A percentile compares a stretch with the other conserved stretches of the same genome.
These are phyloP conservation scores for Idaea biselata DNA, from an alignment of 2,888 invertebrate genomes.

Conservation along the genomic window DNA sequence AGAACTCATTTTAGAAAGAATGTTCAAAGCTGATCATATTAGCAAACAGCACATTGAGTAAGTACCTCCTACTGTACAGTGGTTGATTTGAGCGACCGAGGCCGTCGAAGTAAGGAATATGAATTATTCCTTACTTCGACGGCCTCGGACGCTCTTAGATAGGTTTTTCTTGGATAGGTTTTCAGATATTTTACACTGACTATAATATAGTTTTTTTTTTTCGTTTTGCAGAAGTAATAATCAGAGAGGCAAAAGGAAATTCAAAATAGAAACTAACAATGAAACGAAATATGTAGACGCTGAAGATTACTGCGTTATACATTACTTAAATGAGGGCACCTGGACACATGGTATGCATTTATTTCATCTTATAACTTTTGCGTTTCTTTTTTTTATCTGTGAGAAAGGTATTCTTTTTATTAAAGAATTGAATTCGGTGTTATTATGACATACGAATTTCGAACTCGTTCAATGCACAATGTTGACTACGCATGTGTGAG, in stretches of 20 bases:
- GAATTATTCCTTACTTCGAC: too few relatives aligned
- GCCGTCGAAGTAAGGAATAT: too few relatives aligned
- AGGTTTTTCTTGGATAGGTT: too few relatives aligned
- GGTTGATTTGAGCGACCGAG: too few relatives aligned
- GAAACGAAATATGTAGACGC: constrained; percentile 45
- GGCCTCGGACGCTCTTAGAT: too few relatives aligned
- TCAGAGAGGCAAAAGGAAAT: constrained; percentile 59
- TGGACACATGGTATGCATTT: constrained; percentile 54
- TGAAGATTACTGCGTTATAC: constrained; percentile 56
- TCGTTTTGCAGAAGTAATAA: constrained; percentile 33
- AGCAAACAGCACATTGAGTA: constrained; percentile 67
- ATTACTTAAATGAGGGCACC: constrained; percentile 45
- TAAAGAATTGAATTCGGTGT: too few relatives aligned
- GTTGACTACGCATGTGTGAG: too few relatives aligned
- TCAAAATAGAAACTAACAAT: constrained; percentile 40
- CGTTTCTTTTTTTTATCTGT: too few relatives aligned
- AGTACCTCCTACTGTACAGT: constrained; percentile 31
- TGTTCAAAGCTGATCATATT: constrained; percentile 54
- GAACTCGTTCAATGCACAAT: too few relatives aligned
- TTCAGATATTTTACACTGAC: too few relatives aligned
- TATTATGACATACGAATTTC: too few relatives aligned
- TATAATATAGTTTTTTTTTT: constrained; percentile 2
- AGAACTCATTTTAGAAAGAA: constrained; percentile 46
- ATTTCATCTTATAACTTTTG: not conserved
- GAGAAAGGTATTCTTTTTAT: too few relatives aligned